These are phyloP conservation scores for Saccostrea echinata DNA, from an alignment of 1,140 invertebrate genomes.

Conservation along the genomic window DNA sequence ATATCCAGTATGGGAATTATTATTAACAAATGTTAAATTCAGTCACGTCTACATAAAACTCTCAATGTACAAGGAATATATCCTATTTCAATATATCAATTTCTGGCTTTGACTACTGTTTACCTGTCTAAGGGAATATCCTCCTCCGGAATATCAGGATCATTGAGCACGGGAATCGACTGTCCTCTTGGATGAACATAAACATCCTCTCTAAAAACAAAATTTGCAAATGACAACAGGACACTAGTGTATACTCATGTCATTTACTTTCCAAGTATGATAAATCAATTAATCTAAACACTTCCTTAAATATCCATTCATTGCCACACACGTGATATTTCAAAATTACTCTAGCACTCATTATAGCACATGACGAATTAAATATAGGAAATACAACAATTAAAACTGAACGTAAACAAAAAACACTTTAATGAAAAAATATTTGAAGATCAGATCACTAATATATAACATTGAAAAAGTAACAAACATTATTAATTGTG, in stretches of 20 bases:
- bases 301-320: not conserved
- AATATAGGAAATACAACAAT: not conserved
- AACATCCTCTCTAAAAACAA: not conserved
- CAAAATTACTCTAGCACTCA: not conserved
- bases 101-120: too few relatives aligned
- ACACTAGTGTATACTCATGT: too few relatives aligned
- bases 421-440: not conserved
- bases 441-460: not conserved
- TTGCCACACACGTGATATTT: not conserved
- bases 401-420: not conserved
- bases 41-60: too few relatives aligned
- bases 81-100: too few relatives aligned
- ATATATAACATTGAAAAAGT: not conserved
- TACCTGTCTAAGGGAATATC: not conserved
- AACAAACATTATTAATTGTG: not conserved
- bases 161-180: not conserved
- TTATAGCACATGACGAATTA: not conserved
- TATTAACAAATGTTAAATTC: too few relatives aligned
- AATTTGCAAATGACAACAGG: not conserved
- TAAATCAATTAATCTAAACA: not conserved
- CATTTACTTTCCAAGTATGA: too few relatives aligned
- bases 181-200: not conserved
- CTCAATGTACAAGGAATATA: too few relatives aligned
- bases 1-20: too few relatives aligned
- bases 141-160: not conserved